A percentile compares a stretch with the other conserved stretches of the same genome.
These are phyloP conservation scores for Lasioglossum leucozonium DNA, from an alignment of 2,888 invertebrate genomes.

Conservation along the genomic window DNA sequence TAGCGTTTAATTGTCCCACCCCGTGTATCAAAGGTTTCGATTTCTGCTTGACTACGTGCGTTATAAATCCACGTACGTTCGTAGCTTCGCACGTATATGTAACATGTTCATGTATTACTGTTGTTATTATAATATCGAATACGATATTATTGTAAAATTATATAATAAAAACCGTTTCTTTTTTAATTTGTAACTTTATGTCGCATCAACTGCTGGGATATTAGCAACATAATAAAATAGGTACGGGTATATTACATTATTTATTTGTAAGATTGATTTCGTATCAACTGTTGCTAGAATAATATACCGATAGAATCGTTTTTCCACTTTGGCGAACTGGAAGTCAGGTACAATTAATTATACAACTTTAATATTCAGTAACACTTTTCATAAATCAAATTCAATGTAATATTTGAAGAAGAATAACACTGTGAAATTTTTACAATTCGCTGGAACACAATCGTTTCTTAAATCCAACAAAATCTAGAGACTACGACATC, in stretches of 20 bases:
- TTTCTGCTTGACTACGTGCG: conserved; percentile 81
- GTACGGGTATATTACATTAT: no score
- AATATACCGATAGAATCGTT: background rate
- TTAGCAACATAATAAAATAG: no score
- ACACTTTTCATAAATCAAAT: background rate
- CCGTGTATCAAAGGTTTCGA: conserved; percentile 84
- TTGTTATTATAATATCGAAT: background rate
- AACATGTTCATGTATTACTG: conserved; percentile 38
- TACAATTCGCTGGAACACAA: background rate
- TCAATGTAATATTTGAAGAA: background rate
- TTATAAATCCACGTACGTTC: conserved; percentile 73
- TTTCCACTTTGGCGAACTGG: background rate
- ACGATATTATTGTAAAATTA: background rate
- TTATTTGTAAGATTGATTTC: background rate
- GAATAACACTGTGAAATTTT: background rate
- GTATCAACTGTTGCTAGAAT: background rate
- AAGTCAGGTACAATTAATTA: background rate
- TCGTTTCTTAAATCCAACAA: no score
- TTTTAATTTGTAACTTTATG: no score
- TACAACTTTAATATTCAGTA: background rate
- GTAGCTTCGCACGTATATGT: conserved; percentile 64
- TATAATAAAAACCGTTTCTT: no score
- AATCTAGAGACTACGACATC: no score
- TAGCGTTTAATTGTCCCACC: conserved; percentile 84
- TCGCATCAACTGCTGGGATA: no score